Evolutionary conservation across 1,140 invertebrate species (phyloP).

Genomic region (Danaus melanippus): DNA sequence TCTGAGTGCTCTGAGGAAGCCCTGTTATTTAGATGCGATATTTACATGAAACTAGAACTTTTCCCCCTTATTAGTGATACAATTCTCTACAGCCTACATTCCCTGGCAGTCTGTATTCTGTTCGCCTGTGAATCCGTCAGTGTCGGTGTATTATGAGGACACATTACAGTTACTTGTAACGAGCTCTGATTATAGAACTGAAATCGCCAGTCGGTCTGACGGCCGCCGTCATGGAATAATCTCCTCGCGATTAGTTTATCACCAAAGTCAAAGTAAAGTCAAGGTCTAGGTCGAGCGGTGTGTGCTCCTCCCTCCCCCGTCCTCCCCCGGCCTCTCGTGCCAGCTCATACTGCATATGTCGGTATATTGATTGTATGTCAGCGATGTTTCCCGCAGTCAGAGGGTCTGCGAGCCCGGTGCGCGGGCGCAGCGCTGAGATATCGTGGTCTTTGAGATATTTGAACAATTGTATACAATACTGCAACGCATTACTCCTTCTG

Average conservation of each 20-base stretch:
- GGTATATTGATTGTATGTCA: conserved; percentile 3
- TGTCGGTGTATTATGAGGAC: too few relatives aligned
- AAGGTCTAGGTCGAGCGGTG: conserved; percentile 23
- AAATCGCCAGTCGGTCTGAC: conserved; percentile 17
- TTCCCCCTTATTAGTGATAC: too few relatives aligned
- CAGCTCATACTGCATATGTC: background rate
- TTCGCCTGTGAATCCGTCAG: too few relatives aligned
- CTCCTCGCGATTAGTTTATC: conserved; percentile 26
- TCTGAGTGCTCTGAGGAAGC: too few relatives aligned
- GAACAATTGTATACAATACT: too few relatives aligned
- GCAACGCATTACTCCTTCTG: too few relatives aligned
- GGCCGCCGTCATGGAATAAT: conserved; percentile 9
- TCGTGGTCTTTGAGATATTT: background rate
- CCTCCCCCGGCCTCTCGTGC: too few relatives aligned
- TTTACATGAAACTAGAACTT: too few relatives aligned
- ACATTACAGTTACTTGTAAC: too few relatives aligned
- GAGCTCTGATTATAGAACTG: conserved; percentile 12
- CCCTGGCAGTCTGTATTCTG: too few relatives aligned
- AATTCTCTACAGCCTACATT: too few relatives aligned
- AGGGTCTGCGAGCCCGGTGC: conserved; percentile 14
- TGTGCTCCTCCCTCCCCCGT: background rate
- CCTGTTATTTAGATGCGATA: too few relatives aligned
- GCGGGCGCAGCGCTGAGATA: background rate
- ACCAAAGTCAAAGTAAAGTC: conserved; percentile 34
- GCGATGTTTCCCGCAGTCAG: background rate